Conservation (phyloP, 1,140 invertebrate genomes). For the Temnothorax curvispinosus region DNA sequence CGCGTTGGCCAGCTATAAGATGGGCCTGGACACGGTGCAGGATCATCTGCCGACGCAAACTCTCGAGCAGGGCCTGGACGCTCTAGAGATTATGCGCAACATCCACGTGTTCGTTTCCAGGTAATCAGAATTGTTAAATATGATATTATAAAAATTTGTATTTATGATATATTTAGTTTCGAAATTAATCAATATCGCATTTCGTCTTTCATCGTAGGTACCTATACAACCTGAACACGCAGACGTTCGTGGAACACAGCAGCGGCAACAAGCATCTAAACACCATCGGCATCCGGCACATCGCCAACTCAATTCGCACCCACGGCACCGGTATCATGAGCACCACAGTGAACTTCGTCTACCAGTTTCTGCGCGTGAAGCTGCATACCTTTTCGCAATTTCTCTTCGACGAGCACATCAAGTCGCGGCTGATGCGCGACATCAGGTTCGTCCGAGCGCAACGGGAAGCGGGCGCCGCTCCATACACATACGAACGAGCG, state of each 20-base stretch:
- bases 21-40: conserved; percentile 93
- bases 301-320: conserved; percentile 98
- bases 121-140: conserved; percentile 21
- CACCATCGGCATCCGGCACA: conserved; percentile 97
- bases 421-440: conserved; percentile 97
- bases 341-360: conserved; percentile 98
- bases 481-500: conserved; percentile 94
- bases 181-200: not conserved
- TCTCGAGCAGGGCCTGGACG: conserved; percentile 98
- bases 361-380: conserved; percentile 98
- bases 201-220: conserved; percentile 85
- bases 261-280: conserved; percentile 98
- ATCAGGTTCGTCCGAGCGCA: conserved; percentile 87
- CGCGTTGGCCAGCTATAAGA: conserved; percentile 95
- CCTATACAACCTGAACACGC: conserved; percentile 98
- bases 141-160: not conserved
- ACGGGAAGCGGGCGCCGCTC: conserved; percentile 82
- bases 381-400: conserved; percentile 99
- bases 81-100: conserved; percentile 98
- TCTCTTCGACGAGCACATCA: conserved; percentile 99
- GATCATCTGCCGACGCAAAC: conserved; percentile 98
- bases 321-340: conserved; percentile 99
- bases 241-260: conserved; percentile 97
- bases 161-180: not conserved
- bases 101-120: conserved; percentile 98